A percentile compares a stretch with the other conserved stretches of the same genome.
Evolutionary conservation across 1,140 invertebrate species (phyloP).

Genomic region (Berghia stephanieae): DNA sequence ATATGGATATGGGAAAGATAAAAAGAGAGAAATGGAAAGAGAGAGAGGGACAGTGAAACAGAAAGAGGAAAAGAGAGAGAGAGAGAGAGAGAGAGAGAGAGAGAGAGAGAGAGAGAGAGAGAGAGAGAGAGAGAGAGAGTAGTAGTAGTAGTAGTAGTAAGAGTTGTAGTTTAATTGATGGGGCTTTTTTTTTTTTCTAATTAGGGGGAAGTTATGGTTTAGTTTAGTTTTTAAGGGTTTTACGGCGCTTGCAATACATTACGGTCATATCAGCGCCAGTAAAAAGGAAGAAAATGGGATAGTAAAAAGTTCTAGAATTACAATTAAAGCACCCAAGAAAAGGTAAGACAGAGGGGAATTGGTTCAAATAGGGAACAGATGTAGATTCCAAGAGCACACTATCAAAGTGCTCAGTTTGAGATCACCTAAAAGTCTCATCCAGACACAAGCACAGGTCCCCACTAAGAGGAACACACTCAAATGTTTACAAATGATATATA

Average conservation of each 20-base stretch:
- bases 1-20: too few relatives aligned
- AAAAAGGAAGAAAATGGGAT: neutral
- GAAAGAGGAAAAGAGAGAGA: neutral
- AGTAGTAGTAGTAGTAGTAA: neutral
- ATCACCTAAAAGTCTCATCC: too few relatives aligned
- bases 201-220: neutral
- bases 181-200: neutral
- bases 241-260: neutral
- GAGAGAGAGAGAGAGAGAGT: neutral
- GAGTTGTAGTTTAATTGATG: neutral
- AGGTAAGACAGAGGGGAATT: too few relatives aligned
- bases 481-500: too few relatives aligned
- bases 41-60: neutral
- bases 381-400: too few relatives aligned
- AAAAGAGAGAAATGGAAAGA: neutral
- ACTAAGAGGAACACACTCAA: too few relatives aligned
- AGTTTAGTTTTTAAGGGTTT: conserved; percentile 1
- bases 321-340: too few relatives aligned
- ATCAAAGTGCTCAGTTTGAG: too few relatives aligned
- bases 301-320: neutral
- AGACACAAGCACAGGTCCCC: too few relatives aligned
- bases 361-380: too few relatives aligned
- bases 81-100: conserved; percentile 1
- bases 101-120: neutral
- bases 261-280: neutral